A percentile compares a stretch with the other conserved stretches of the same genome.
These are phyloP conservation scores for Zootermopsis nevadensis DNA, from an alignment of 2,888 invertebrate species.

Conservation along the genomic window DNA sequence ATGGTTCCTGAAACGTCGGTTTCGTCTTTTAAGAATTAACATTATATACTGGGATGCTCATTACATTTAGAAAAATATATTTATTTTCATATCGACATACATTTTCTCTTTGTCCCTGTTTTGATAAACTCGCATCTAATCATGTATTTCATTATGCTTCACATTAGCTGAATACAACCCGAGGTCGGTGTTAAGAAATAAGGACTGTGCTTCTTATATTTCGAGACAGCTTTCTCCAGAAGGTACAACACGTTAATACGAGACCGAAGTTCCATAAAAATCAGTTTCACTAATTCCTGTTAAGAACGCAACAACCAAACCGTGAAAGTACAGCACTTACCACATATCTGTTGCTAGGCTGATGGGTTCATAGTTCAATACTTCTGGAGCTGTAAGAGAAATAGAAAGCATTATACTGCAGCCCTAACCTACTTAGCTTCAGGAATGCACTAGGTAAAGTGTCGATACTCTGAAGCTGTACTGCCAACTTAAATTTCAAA, in stretches of 20 bases:
- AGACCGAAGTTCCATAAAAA: neutral
- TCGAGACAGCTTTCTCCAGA: neutral
- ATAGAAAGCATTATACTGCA: conserved; percentile 21
- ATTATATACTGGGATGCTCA: too few species aligned
- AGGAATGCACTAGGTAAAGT: neutral
- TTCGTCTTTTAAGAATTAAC: too few species aligned
- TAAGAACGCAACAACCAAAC: neutral
- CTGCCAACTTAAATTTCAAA: too few species aligned
- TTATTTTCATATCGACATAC: too few species aligned
- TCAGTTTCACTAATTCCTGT: neutral
- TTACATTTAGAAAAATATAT: too few species aligned
- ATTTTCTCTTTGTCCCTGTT: too few species aligned
- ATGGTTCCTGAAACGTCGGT: too few species aligned
- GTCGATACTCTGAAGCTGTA: neutral
- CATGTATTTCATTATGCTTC: too few species aligned
- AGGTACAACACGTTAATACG: neutral
- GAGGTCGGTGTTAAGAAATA: too few species aligned
- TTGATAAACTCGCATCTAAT: too few species aligned
- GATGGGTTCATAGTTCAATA: conserved; percentile 94
- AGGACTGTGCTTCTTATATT: too few species aligned
- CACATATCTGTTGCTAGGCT: conserved; percentile 95
- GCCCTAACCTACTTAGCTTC: conserved; percentile 1
- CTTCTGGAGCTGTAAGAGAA: conserved; percentile 82
- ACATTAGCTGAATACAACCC: too few species aligned
- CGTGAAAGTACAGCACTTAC: conserved; percentile 62